Evolutionary conservation across 2,888 invertebrate genomes (phyloP).

Genomic region (Itoplectis maculator): DNA sequence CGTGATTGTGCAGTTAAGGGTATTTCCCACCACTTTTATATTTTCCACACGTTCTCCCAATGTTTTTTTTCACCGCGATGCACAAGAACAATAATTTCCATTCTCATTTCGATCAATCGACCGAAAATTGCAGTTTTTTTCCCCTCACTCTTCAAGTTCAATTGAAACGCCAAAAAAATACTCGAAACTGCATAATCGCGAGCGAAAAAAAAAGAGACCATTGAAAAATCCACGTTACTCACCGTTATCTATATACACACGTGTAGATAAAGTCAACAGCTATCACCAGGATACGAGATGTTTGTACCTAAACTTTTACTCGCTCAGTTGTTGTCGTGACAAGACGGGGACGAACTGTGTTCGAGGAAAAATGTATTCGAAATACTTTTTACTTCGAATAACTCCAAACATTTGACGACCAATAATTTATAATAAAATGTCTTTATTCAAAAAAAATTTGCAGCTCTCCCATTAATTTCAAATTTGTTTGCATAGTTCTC

Average conservation of each 20-base stretch:
- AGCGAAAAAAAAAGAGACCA: conserved; percentile 11
- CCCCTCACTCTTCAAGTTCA: neutral
- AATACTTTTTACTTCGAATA: too few relatives aligned
- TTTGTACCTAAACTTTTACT: conserved; percentile 47
- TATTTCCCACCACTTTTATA: neutral
- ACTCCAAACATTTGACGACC: too few relatives aligned
- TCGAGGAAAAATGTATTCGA: too few relatives aligned
- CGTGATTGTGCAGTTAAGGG: neutral
- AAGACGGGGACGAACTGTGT: too few relatives aligned
- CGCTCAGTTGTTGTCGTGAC: conserved; percentile 46
- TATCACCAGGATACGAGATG: conserved; percentile 39
- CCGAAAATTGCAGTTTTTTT: neutral
- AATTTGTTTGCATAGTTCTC: too few relatives aligned
- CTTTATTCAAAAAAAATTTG: too few relatives aligned
- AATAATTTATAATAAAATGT: too few relatives aligned
- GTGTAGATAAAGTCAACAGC: conserved; percentile 47
- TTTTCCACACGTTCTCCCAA: neutral
- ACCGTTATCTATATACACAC: conserved; percentile 40
- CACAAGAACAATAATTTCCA: neutral
- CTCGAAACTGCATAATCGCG: neutral
- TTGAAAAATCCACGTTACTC: conserved; percentile 21
- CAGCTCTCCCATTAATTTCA: too few relatives aligned
- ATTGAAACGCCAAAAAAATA: neutral
- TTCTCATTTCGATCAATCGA: too few relatives aligned
- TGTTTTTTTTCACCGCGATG: too few relatives aligned